Evolutionary conservation across 2,797 vertebrate species (phyloP), one percentile per base, ranked within the genome.

Genomic region (Vultur gryphus): DNA sequence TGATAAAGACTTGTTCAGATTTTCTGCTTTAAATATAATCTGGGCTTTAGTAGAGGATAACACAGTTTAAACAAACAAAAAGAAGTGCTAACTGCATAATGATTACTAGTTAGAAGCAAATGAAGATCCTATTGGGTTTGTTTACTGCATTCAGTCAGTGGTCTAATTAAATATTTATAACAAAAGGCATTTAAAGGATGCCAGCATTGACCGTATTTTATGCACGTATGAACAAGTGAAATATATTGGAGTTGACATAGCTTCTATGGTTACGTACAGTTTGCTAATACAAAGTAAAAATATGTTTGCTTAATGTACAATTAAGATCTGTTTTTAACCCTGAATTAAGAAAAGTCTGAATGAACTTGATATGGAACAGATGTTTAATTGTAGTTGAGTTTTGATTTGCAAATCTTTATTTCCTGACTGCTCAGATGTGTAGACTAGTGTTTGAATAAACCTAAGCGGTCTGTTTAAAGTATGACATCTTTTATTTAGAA

Each of bases 181-280:
- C 90, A 96, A 92, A 96, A 97, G 69, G 16, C 87, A 87, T 96
- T 97, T 95, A 91, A 96, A 87, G 86, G 87, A 87, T 97, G 95
- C 89, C 88, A 97, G 85, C 79, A 91, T 52, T 91, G 89, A 80
- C 88, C 15, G 13, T 59, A 44, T 95, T 97, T 98, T 96, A 92
- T 97, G 95, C 97, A 97, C 39, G 87, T 93, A 95, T 97, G 97
- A 98, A 79, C 95, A 98, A 66, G 21, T 97, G 97, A 97, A 89
- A 87, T 55, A 7, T 35, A 97, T 94, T 84, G 31, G 73, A 96
- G 84, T 70, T 96, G 96, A 97, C 93, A 59, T 9, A n/a, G 79
- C 14, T 94, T 94, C 84, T 96, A 13, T 88, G 90, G 65, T 95
- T 96, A 65, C 95, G 93, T 86, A 65, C 67, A 67, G 71, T 78